Conservation (phyloP, 2,888 invertebrate species). For the Melikaiella ostensackeni region DNA sequence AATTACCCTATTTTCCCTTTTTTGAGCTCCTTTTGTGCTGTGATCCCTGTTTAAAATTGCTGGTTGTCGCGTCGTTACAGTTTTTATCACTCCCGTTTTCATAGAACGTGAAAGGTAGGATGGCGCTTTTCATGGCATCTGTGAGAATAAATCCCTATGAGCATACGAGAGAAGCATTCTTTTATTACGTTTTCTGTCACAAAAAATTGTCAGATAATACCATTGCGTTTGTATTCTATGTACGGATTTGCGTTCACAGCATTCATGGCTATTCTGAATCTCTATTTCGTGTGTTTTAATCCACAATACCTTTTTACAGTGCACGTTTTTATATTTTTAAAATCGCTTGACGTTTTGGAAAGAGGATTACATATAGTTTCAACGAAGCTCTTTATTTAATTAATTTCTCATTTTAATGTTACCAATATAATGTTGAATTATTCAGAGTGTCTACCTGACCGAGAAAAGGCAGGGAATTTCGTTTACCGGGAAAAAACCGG, state of each 20-base stretch:
- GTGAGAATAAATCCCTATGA: constrained; percentile 17
- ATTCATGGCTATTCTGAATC: neutral
- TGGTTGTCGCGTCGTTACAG: neutral
- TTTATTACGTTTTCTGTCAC: constrained; percentile 25
- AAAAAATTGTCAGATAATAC: constrained; percentile 20
- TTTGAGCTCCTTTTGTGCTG: too few relatives aligned
- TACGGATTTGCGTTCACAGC: neutral
- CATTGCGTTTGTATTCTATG: constrained; percentile 4
- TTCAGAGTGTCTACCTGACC: too few relatives aligned
- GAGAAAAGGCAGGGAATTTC: too few relatives aligned
- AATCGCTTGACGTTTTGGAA: neutral
- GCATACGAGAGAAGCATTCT: constrained; percentile 3
- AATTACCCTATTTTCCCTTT: too few relatives aligned
- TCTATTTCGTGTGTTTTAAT: neutral
- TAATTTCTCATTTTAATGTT: too few relatives aligned
- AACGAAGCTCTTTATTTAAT: too few relatives aligned
- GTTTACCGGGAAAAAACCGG: too few relatives aligned
- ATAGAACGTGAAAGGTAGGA: neutral
- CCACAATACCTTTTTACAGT: neutral
- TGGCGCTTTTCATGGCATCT: neutral
- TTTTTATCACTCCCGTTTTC: constrained; percentile 5
- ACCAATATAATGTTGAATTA: too few relatives aligned
- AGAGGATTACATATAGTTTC: neutral
- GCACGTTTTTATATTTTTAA: too few relatives aligned
- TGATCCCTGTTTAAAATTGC: too few relatives aligned